phyloP scores from a whole-genome alignment of 1,140 invertebrate species.

The fruit fly (Drosophila melanogaster) region DNA sequence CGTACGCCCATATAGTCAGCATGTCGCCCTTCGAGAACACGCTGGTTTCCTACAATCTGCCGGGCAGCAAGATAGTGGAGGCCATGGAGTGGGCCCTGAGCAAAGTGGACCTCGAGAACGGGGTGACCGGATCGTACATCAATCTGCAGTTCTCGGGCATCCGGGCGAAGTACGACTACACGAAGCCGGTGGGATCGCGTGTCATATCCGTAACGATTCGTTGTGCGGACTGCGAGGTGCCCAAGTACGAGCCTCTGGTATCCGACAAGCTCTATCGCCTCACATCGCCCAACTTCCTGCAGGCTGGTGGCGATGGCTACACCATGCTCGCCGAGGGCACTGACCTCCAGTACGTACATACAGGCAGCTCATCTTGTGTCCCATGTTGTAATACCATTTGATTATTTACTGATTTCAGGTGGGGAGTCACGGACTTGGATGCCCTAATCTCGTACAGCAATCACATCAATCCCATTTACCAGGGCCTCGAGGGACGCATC shows the following conservation, averaged over 20 bases:
- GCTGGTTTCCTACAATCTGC: slow-evolving; percentile 88
- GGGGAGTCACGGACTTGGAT: slow-evolving; percentile 65
- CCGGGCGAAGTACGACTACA: slow-evolving; percentile 85
- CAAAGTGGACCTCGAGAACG: slow-evolving; percentile 66
- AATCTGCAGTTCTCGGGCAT: slow-evolving; percentile 88
- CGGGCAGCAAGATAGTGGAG: slow-evolving; percentile 87
- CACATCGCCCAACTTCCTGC: slow-evolving; percentile 87
- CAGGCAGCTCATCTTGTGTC: neutral
- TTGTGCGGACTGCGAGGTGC: slow-evolving; percentile 88
- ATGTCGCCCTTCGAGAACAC: slow-evolving; percentile 90
- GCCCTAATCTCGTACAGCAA: slow-evolving; percentile 64
- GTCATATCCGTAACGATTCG: slow-evolving; percentile 86
- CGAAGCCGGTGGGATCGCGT: slow-evolving; percentile 86
- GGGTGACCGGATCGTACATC: slow-evolving; percentile 85
- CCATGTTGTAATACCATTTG: neutral
- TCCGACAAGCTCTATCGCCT: slow-evolving; percentile 87
- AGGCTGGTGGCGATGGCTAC: slow-evolving; percentile 88
- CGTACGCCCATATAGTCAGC: slow-evolving; percentile 88
- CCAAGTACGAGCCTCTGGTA: slow-evolving; percentile 86
- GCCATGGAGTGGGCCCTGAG: slow-evolving; percentile 87
- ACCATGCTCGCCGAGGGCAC: slow-evolving; percentile 77
- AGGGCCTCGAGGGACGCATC: slow-evolving; percentile 83
- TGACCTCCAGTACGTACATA: slow-evolving; percentile 58
- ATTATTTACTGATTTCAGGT: slow-evolving; percentile 28
- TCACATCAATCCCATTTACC: slow-evolving; percentile 67